Evolutionary conservation across 2,888 invertebrate species (phyloP).

Genomic region (Syrphus vitripennis): DNA sequence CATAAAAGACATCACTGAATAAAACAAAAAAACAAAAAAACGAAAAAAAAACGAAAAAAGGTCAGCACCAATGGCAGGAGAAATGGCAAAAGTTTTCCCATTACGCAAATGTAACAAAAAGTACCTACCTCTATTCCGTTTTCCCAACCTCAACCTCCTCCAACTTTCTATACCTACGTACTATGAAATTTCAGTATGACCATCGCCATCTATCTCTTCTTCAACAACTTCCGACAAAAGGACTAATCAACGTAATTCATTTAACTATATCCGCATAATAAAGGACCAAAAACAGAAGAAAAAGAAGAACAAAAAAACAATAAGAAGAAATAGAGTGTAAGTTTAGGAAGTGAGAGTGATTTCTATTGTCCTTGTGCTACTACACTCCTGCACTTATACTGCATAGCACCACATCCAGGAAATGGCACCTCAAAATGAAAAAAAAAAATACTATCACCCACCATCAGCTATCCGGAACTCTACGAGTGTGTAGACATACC

Average conservation of each 20-base stretch:
- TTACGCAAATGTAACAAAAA: slow-evolving; percentile 71
- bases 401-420: slow-evolving; percentile 44
- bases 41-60: slow-evolving; percentile 28
- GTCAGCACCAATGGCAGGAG: slow-evolving; percentile 26
- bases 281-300: slow-evolving; percentile 19
- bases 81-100: slow-evolving; percentile 68
- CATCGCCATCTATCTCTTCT: slow-evolving; percentile 15
- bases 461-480: background rate
- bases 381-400: background rate
- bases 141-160: background rate
- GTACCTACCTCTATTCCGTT: slow-evolving; percentile 3
- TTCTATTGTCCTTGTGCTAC: slow-evolving; percentile 59
- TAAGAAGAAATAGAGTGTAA: slow-evolving; percentile 8
- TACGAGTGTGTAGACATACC: background rate
- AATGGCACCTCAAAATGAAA: slow-evolving; percentile 67
- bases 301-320: background rate
- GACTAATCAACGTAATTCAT: slow-evolving; percentile 71
- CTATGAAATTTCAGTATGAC: background rate
- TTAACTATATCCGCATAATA: slow-evolving; percentile 62
- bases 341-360: slow-evolving; percentile 64
- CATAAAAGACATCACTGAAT: background rate
- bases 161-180: too few species aligned
- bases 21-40: slow-evolving; percentile 15
- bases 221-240: slow-evolving; percentile 61
- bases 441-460: background rate